Base-by-base conservation (phyloP, 2,888 invertebrate species). In the Heliconius erato region DNA sequence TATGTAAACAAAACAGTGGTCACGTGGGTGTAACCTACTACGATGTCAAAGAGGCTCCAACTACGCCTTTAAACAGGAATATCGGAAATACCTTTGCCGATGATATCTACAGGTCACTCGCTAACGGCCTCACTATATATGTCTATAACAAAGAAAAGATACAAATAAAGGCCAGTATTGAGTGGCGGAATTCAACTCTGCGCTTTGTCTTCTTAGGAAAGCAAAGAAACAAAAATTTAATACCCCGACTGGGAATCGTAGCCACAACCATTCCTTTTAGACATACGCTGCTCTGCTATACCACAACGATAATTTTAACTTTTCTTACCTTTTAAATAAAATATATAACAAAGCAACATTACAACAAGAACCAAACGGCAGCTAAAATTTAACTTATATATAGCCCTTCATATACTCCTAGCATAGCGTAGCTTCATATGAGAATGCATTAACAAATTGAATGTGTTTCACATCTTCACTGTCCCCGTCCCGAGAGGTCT, bases 391-490 rank as follows among this genome's bases (percentile, higher is more conserved):
- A 74, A 63, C 35, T n/a, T 63, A 59, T n/a, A 76, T 76, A 74
- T 74, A 23, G 7, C 63, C 7, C n/a, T 63, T 63, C n/a, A 63
- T 76, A 76, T 23, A 76, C 63, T 44, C 44, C 1, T 5, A 28
- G 28, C 26, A 26, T 28, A 28, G 28, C 67, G 26, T 72, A 72
- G 72, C 76, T 76, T 63, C 76, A 35, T 76, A 76, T 80, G 84
- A 67, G 77, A 40, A 83, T 74, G 78, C 68, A 68, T 78, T 78
- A 78, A 81, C 59, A 79, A 74, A 80, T 68, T 81, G 77, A 63
- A 74, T 71, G 23, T 49, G 63, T 44, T 67, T 49, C 44, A n/a
- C 74, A 76, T 69, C 67, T 68, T n/a, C 44, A 40, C 23, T 23
- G 44, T 78, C 44, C 19, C 23, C 44, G 26, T 68, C 78, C 67